Evolutionary conservation across 1,140 invertebrate species (phyloP).

Genomic region (Sycobia sp.): DNA sequence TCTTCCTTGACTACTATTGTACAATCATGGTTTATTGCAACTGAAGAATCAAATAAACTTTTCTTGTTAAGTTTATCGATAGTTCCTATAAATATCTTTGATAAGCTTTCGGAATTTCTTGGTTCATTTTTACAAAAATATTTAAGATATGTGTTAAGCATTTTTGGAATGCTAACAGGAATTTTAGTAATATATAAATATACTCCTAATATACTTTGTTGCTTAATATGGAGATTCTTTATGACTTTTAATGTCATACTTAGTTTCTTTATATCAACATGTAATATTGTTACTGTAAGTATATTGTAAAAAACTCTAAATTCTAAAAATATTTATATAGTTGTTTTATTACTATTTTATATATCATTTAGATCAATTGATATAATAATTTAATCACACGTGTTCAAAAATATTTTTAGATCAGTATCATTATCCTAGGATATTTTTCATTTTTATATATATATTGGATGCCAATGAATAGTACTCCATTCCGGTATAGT

Average conservation of each 20-base stretch:
- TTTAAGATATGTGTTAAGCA: constrained; percentile 64
- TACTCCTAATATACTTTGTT: constrained; percentile 64
- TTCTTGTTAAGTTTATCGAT: constrained; percentile 72
- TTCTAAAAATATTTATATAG: too few relatives aligned
- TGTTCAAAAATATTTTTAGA: constrained; percentile 55
- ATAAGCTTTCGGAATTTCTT: constrained; percentile 73
- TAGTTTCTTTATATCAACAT: constrained; percentile 56
- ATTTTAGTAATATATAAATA: constrained; percentile 57
- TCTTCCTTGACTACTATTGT: constrained; percentile 72
- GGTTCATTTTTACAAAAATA: constrained; percentile 68
- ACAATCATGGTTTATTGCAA: constrained; percentile 72
- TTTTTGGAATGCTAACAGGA: constrained; percentile 43
- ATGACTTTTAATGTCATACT: constrained; percentile 52
- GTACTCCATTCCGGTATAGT: constrained; percentile 62
- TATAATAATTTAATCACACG: background rate
- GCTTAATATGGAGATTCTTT: constrained; percentile 58
- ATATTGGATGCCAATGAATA: constrained; percentile 68
- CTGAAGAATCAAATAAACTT: constrained; percentile 67
- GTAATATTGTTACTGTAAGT: constrained; percentile 60
- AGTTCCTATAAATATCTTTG: constrained; percentile 75
- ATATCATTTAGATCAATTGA: background rate
- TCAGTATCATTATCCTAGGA: constrained; percentile 55
- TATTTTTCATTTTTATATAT: constrained; percentile 63
- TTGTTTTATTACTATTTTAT: background rate
- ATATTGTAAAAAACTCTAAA: constrained; percentile 2